These are phyloP conservation scores for Bostrychus sinensis DNA, from an alignment of 2,113 vertebrate genomes.

Conservation along the genomic window DNA sequence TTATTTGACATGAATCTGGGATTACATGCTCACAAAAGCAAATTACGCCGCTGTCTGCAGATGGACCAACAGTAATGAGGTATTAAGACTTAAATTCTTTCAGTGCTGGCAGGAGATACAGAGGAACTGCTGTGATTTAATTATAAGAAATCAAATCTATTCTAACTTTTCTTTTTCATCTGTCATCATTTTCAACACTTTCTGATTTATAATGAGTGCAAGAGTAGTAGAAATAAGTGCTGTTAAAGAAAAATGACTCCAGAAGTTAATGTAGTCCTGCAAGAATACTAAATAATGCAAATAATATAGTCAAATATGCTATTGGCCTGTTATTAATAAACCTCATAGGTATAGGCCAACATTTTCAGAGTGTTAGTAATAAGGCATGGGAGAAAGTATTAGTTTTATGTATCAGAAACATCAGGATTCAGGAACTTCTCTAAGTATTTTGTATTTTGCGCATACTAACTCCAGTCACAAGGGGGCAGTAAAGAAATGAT, in stretches of 20 bases:
- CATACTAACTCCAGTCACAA: not conserved
- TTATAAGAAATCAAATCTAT: not conserved
- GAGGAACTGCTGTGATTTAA: conserved; percentile 2
- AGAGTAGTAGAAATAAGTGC: not conserved
- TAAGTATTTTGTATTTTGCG: too few species aligned
- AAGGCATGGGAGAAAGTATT: too few species aligned
- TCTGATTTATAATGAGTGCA: not conserved
- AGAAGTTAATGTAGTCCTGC: too few species aligned
- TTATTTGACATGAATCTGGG: conserved; percentile 41
- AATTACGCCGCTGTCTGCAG: conserved; percentile 5
- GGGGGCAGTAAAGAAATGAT: not conserved
- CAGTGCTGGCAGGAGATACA: not conserved
- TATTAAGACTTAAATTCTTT: conserved; percentile 13
- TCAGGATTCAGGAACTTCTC: too few species aligned
- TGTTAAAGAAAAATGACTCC: too few species aligned
- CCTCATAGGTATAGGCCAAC: too few species aligned
- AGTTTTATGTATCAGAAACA: too few species aligned
- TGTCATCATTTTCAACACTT: not conserved
- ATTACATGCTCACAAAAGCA: not conserved
- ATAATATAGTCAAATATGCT: too few species aligned
- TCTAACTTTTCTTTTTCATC: not conserved
- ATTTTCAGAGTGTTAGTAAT: too few species aligned
- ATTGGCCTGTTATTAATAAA: too few species aligned
- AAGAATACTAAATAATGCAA: too few species aligned
- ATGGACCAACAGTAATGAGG: conserved; percentile 25